Conservation (phyloP, 2,797 vertebrate genomes). For the Urosaurus nigricauda region DNA sequence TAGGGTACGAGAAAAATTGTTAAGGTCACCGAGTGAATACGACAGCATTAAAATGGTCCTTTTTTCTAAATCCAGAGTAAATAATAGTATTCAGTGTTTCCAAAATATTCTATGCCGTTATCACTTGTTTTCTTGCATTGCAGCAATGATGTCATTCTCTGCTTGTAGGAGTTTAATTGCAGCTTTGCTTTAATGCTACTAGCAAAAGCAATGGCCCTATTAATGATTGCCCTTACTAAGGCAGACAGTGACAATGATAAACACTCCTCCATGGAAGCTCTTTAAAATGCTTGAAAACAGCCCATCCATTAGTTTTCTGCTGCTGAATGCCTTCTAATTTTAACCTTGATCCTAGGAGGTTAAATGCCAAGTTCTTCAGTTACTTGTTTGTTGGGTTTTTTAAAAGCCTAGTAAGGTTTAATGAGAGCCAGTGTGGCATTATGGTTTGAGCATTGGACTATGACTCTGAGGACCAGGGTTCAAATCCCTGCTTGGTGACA, state of each 20-base stretch:
- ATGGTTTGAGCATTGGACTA: no score
- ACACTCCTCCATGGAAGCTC: constrained; percentile 48
- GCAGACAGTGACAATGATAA: constrained; percentile 54
- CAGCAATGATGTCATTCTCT: constrained; percentile 43
- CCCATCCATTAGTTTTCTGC: constrained; percentile 52
- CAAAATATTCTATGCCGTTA: constrained; percentile 23
- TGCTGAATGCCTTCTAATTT: constrained; percentile 56
- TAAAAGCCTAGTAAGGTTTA: constrained; percentile 19
- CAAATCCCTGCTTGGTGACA: no score
- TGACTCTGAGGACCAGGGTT: no score
- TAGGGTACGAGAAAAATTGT: neutral
- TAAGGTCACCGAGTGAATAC: neutral
- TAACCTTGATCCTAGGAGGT: constrained; percentile 31
- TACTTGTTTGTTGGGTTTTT: neutral
- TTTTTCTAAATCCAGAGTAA: constrained; percentile 1
- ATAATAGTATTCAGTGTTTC: neutral
- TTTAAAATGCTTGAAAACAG: constrained; percentile 61
- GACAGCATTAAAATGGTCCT: neutral
- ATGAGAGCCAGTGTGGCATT: no score
- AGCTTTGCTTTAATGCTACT: constrained; percentile 49
- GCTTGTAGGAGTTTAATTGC: constrained; percentile 55
- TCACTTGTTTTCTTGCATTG: constrained; percentile 37
- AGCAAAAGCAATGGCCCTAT: constrained; percentile 45
- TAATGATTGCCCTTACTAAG: constrained; percentile 53
- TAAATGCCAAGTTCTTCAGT: constrained; percentile 50